Evolutionary conservation across 2,888 invertebrate species (phyloP).

Genomic region (Diplazon laetatorius): DNA sequence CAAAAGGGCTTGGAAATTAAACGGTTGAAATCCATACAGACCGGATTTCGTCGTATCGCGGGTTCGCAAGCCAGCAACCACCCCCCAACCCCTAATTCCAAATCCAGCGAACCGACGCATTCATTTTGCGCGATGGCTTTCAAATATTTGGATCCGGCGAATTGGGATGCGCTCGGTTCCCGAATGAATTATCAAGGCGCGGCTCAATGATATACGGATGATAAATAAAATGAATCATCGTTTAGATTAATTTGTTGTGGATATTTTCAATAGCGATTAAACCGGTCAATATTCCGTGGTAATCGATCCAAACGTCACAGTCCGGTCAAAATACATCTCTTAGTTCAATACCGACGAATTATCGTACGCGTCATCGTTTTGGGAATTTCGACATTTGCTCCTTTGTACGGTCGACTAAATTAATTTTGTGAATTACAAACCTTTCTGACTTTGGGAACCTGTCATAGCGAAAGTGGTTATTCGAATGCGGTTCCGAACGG

Average conservation of each 20-base stretch:
- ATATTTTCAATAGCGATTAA: neutral
- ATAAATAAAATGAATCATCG: neutral
- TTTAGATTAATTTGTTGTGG: neutral
- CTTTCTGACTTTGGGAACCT: neutral
- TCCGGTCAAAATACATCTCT: neutral
- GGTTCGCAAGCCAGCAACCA: conserved; percentile 58
- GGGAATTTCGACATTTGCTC: neutral
- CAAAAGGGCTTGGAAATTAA: conserved; percentile 67
- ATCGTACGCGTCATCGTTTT: neutral
- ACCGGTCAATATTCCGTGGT: neutral
- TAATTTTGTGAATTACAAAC: neutral
- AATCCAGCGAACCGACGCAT: conserved; percentile 39
- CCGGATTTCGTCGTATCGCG: conserved; percentile 66
- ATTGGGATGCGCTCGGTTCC: neutral
- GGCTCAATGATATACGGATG: neutral
- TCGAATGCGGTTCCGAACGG: neutral
- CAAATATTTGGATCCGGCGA: conserved; percentile 14
- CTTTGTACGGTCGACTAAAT: neutral
- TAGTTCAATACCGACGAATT: neutral
- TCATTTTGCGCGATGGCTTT: conserved; percentile 48
- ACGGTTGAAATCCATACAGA: conserved; percentile 61
- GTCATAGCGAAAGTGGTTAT: neutral
- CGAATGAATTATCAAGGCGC: conserved; percentile 33
- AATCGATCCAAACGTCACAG: neutral
- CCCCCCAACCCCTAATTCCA: conserved; percentile 31